Evolutionary conservation across 2,888 invertebrate genomes (phyloP).

Genomic region (Epicampocera succincta): DNA sequence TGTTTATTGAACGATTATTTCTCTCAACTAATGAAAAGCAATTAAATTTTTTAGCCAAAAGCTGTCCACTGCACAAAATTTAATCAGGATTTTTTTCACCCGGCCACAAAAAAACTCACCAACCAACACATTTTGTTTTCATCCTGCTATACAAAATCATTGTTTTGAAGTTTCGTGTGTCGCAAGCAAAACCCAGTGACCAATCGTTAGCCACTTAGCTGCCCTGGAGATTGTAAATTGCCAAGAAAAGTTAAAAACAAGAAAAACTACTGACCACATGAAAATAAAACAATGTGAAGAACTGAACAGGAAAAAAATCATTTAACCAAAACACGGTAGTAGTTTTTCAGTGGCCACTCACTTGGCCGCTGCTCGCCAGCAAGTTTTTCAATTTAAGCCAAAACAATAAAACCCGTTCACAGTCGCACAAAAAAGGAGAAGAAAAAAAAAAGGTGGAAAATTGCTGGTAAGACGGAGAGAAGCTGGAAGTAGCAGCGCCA

Average conservation of each 20-base stretch:
- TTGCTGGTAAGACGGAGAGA: not conserved
- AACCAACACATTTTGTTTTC: too few species aligned
- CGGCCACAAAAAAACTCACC: too few species aligned
- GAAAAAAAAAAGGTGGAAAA: slow-evolving; percentile 16
- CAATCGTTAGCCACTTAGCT: slow-evolving; percentile 63
- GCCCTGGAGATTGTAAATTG: slow-evolving; percentile 63
- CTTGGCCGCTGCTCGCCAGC: slow-evolving; percentile 35
- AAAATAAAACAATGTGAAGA: slow-evolving; percentile 11
- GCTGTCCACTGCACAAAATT: too few species aligned
- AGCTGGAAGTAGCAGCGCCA: not conserved
- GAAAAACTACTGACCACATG: slow-evolving; percentile 11
- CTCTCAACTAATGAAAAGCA: too few species aligned
- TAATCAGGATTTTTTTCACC: too few species aligned
- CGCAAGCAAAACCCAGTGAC: slow-evolving; percentile 48
- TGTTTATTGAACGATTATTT: too few species aligned
- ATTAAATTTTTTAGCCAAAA: too few species aligned
- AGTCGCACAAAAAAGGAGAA: not conserved
- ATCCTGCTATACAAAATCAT: slow-evolving; percentile 9
- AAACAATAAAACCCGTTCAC: slow-evolving; percentile 50
- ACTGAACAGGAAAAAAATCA: not conserved
- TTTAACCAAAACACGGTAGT: slow-evolving; percentile 42
- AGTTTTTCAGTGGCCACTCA: slow-evolving; percentile 39
- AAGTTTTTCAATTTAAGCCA: slow-evolving; percentile 63
- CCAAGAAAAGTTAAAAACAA: slow-evolving; percentile 30
- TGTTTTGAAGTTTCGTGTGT: slow-evolving; percentile 28